These are phyloP conservation scores for Dendrocincla tyrannina DNA, from an alignment of 2,797 vertebrate genomes.

Conservation along the genomic window DNA sequence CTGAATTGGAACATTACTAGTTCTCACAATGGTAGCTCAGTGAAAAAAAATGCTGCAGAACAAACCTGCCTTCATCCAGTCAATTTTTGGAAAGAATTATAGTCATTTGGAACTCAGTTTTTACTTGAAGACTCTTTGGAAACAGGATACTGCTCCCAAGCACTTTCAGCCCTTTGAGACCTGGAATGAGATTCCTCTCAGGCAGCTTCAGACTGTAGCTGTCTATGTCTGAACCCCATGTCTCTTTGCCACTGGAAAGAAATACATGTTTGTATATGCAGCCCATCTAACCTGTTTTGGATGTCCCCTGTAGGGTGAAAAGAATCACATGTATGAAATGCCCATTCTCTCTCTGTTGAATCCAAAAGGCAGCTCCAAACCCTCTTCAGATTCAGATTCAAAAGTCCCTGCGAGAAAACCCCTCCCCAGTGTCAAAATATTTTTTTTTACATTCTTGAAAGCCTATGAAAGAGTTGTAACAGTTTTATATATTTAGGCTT, in stretches of 20 bases:
- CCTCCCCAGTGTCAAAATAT: background rate
- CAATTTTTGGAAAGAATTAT: constrained; percentile 48
- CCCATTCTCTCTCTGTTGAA: background rate
- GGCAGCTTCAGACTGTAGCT: background rate
- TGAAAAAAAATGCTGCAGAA: constrained; percentile 45
- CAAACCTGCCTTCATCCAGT: constrained; percentile 50
- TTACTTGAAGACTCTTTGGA: constrained; percentile 43
- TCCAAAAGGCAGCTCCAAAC: background rate
- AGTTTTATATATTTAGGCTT: background rate
- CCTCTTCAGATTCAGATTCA: background rate
- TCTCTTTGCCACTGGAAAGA: constrained; percentile 13
- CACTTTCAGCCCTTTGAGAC: constrained; percentile 18
- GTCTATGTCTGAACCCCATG: background rate
- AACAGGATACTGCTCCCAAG: constrained; percentile 41
- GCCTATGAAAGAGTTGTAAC: background rate
- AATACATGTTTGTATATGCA: background rate
- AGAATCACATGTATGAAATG: background rate
- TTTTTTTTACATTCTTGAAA: background rate
- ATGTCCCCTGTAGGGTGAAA: background rate
- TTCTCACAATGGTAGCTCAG: constrained; percentile 46
- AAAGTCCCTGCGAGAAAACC: background rate
- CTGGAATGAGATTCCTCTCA: constrained; percentile 9
- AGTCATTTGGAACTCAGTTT: constrained; percentile 15
- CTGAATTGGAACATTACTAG: constrained; percentile 16
- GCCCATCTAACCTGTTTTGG: background rate